Conservation (phyloP, 2,797 vertebrate species). For the Onychomys arenicola region DNA sequence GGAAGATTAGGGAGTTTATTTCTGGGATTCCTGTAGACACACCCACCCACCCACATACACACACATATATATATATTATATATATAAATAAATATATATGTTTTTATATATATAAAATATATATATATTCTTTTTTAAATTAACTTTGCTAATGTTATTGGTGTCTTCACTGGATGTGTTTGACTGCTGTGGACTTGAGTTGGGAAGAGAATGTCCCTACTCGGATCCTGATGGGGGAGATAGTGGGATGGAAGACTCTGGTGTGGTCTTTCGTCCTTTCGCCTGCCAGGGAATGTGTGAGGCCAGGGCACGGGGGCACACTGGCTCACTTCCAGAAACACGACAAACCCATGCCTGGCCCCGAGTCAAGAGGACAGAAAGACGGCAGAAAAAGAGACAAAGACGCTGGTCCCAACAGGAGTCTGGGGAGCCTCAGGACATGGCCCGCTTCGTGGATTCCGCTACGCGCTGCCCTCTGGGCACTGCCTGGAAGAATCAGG, state of each 20-base stretch:
- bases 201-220: conserved; percentile 82
- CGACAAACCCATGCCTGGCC: conserved; percentile 81
- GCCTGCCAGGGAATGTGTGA: conserved; percentile 51
- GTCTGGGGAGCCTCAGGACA: conserved; percentile 68
- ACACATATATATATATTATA: conserved; percentile 82
- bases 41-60: conserved; percentile 84
- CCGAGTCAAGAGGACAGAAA: conserved; percentile 65
- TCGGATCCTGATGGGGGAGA: conserved; percentile 84
- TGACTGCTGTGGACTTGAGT: conserved; percentile 91
- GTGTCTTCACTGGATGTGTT: conserved; percentile 92
- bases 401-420: conserved; percentile 53
- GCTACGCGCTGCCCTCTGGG: conserved; percentile 28
- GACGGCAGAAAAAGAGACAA: conserved; percentile 56
- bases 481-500: conserved; percentile 64
- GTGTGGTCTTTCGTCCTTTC: conserved; percentile 13
- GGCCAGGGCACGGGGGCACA: conserved; percentile 78
- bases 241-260: conserved; percentile 84
- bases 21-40: conserved; percentile 90
- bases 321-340: conserved; percentile 70
- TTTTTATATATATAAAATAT: conserved; percentile 87
- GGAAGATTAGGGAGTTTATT: conserved; percentile 90
- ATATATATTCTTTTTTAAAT: conserved; percentile 89
- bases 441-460: conserved; percentile 57
- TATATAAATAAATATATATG: conserved; percentile 87
- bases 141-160: conserved; percentile 92